Evolutionary conservation across 2,113 vertebrate genomes (phyloP), one percentile per base, ranked within the genome.

Genomic region (Microtus oregoni): DNA sequence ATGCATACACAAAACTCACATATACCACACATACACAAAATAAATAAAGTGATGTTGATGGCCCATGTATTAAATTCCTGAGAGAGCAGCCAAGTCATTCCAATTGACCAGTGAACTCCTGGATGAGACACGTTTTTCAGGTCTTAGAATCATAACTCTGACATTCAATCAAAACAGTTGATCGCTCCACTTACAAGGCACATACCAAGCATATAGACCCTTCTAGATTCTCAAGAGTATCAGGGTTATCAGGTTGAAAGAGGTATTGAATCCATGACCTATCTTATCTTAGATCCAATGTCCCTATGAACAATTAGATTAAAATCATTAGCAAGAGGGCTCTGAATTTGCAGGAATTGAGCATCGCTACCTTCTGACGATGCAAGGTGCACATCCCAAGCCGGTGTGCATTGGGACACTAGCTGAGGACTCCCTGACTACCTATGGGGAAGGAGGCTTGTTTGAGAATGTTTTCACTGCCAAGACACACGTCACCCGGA

Each of bases 321-420:
- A 75, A 90, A 90, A 79, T n/a, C 38, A 55, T 47, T 90, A 96
- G 63, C 77, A 90, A 73, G 50, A 65, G 89, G 78, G 30, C 30
- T 89, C 55, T 81, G 76, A 35, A 20, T 65, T 82, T 81, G 50
- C 86, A 77, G 44, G 30, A 47, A 82, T 83, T 32, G 28, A 67
- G 55, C 38, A 72, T 4, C 13, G 44, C 89, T 68, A 17, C 26
- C 92, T 94, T 47, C 28, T 91, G 78, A 90, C 30, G 50, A 93
- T 65, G 32, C 72, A 75, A 22, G 41, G 41, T 55, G 85, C 61
- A 55, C 17, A 95, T 91, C 79, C 20, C 38, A 89, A 68, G 73
- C 52, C 26, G 52, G 13, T 12, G 1, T 55, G 72, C 22, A 78
- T 52, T 63, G 73, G 81, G 38, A 83, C 28, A 10, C 68, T 55